Evolutionary conservation across 2,888 invertebrate genomes (phyloP).

Genomic region (Ennomos fuscantarius): DNA sequence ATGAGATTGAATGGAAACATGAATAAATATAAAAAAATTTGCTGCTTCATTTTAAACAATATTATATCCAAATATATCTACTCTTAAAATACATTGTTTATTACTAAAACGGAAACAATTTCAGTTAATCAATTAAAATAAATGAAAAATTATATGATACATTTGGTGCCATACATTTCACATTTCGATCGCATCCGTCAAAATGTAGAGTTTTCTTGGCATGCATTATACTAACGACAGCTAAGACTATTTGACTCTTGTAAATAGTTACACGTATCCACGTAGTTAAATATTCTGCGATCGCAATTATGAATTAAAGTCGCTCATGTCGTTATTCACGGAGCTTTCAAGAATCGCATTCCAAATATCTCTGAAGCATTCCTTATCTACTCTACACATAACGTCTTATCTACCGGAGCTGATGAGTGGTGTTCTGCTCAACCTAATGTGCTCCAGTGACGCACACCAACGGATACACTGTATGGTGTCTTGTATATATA

Average conservation of each 20-base stretch:
- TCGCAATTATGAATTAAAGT: too few species aligned
- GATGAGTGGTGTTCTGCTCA: constrained; percentile 55
- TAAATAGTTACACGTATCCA: too few species aligned
- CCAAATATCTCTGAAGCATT: constrained; percentile 21
- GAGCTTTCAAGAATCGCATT: constrained; percentile 26
- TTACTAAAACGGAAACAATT: too few species aligned
- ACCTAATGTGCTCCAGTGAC: constrained; percentile 63
- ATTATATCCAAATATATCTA: too few species aligned
- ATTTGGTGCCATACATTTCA: constrained; percentile 3
- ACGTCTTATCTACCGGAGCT: constrained; percentile 52
- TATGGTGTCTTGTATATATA: constrained; percentile 43
- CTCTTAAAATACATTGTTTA: too few species aligned
- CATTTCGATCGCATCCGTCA: constrained; percentile 6
- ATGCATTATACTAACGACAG: not conserved
- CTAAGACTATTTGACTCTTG: too few species aligned
- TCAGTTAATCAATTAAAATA: too few species aligned
- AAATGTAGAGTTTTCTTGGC: constrained; percentile 13
- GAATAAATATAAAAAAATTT: too few species aligned
- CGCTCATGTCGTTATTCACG: not conserved
- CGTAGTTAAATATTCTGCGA: too few species aligned
- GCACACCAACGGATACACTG: constrained; percentile 51
- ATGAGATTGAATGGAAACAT: too few species aligned
- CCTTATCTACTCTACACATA: constrained; percentile 50
- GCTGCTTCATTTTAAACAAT: too few species aligned
- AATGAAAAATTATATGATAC: too few species aligned